A percentile compares a stretch with the other conserved stretches of the same genome.
Evolutionary conservation across 2,113 vertebrate species (phyloP).

Genomic region (Meles meles): DNA sequence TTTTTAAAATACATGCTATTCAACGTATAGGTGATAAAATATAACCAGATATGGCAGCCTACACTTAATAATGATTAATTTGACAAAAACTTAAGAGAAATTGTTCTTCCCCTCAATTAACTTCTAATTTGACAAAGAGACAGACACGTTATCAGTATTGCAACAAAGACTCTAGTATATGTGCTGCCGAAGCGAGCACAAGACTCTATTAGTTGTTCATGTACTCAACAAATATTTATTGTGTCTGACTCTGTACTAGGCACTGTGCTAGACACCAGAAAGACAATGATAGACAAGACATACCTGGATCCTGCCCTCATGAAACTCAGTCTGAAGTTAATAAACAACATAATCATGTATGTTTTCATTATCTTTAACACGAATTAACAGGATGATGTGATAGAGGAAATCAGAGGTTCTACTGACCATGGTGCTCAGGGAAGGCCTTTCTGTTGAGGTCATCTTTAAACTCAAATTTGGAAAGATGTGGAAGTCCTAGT

Average conservation of each 20-base stretch:
- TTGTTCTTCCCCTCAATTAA: background rate
- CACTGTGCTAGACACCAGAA: background rate
- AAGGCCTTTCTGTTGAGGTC: background rate
- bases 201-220: background rate
- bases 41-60: background rate
- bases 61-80: background rate
- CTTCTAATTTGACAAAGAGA: background rate
- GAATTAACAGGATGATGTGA: background rate
- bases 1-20: background rate
- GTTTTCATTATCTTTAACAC: background rate
- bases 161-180: too few species aligned
- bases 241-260: background rate
- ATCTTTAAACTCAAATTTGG: background rate
- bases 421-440: background rate
- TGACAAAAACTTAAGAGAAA: background rate
- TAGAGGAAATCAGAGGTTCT: background rate
- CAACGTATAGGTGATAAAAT: background rate
- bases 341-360: background rate
- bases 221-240: background rate
- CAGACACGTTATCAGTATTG: background rate
- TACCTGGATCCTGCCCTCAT: background rate
- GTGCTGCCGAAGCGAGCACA: too few species aligned
- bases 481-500: background rate
- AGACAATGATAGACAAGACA: background rate
- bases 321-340: background rate